These are phyloP conservation scores for Choristoneura fumiferana DNA, from an alignment of 1,140 invertebrate genomes.

Conservation along the genomic window DNA sequence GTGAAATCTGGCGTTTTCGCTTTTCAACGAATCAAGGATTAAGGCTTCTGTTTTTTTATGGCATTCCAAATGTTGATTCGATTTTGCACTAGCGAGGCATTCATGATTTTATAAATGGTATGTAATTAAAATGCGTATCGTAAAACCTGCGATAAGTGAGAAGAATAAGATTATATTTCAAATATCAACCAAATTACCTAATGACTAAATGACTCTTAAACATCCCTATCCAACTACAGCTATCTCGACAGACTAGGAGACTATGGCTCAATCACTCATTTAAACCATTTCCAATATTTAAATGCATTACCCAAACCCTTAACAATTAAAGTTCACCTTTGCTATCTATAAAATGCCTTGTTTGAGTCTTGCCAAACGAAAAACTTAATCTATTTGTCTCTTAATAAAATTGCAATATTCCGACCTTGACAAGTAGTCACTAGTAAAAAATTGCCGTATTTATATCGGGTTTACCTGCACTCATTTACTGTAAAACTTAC, in stretches of 20 bases:
- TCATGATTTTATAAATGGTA: neutral
- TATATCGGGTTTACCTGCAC: too few relatives aligned
- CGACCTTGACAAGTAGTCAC: too few relatives aligned
- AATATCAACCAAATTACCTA: neutral
- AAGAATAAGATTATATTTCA: neutral
- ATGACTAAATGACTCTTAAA: neutral
- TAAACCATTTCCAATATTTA: too few relatives aligned
- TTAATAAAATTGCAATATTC: too few relatives aligned
- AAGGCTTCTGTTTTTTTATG: conserved; percentile 50
- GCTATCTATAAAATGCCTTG: too few relatives aligned
- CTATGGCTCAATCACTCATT: conserved; percentile 6
- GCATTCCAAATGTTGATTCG: neutral
- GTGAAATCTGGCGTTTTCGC: neutral
- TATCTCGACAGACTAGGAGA: conserved; percentile 4
- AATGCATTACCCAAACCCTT: too few relatives aligned
- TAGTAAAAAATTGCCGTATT: too few relatives aligned
- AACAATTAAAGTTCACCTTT: too few relatives aligned
- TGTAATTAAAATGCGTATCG: neutral
- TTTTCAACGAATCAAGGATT: conserved; percentile 3
- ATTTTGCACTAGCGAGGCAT: neutral
- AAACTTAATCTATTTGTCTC: too few relatives aligned
- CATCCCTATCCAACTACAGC: neutral
- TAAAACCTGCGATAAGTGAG: conserved; percentile 1
- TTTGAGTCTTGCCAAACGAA: too few relatives aligned
- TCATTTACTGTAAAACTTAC: too few relatives aligned